These are phyloP conservation scores for Andrena bucephala DNA, from an alignment of 2,888 invertebrate species.

Conservation along the genomic window DNA sequence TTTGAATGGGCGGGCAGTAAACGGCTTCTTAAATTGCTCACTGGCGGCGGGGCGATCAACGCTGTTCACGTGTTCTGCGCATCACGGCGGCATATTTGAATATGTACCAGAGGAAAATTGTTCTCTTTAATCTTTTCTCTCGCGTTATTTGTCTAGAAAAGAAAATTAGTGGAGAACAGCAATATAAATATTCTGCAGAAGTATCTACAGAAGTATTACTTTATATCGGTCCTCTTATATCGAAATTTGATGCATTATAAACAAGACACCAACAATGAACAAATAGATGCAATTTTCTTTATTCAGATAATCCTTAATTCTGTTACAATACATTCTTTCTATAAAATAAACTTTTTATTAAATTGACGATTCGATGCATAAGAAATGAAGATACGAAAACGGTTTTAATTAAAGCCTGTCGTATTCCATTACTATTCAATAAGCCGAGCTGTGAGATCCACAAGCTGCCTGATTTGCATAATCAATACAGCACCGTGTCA, in stretches of 20 bases:
- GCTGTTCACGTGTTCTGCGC: background rate
- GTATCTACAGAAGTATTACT: too few relatives aligned
- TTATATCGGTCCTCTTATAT: too few relatives aligned
- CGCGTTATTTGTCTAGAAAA: background rate
- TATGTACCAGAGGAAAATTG: background rate
- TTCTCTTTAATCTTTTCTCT: background rate
- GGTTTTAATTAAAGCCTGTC: background rate
- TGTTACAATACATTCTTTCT: background rate
- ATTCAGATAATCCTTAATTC: too few relatives aligned
- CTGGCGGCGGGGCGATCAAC: conserved; percentile 32
- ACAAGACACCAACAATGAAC: too few relatives aligned
- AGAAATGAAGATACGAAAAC: background rate
- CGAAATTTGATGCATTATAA: too few relatives aligned
- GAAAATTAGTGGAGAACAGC: too few relatives aligned
- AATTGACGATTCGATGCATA: background rate
- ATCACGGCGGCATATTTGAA: conserved; percentile 1
- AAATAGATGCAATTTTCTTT: too few relatives aligned
- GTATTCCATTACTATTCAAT: conserved; percentile 39
- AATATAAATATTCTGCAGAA: too few relatives aligned
- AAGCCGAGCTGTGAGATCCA: background rate
- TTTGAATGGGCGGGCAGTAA: conserved; percentile 59
- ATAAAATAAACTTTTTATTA: background rate
- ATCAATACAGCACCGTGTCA: conserved; percentile 20
- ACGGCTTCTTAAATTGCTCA: conserved; percentile 50
- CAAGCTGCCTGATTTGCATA: conserved; percentile 50